Conservation (phyloP, 2,797 vertebrate genomes). For the Pygocentrus nattereri region DNA sequence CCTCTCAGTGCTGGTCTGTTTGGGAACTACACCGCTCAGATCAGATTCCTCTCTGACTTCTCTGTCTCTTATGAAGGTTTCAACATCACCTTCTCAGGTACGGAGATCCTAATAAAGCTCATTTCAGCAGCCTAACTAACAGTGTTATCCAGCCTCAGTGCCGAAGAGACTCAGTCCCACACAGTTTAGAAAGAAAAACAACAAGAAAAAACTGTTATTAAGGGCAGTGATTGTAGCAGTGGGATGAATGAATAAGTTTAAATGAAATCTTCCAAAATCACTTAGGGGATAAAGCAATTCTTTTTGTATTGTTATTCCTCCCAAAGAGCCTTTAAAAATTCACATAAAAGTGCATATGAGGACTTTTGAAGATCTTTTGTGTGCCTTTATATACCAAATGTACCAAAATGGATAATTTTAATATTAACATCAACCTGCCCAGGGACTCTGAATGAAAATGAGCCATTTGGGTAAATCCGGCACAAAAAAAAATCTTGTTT, state of each 20-base stretch:
- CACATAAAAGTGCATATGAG: no score
- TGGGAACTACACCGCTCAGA: slow-evolving; percentile 96
- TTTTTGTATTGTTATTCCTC: no score
- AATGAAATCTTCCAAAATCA: no score
- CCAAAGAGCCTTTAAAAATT: no score
- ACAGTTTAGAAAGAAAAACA: background rate
- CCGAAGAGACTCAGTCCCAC: background rate
- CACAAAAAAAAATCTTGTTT: no score
- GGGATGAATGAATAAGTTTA: background rate
- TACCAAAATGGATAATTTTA: no score
- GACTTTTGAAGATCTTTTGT: no score
- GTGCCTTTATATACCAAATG: no score
- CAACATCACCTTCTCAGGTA: slow-evolving; percentile 99
- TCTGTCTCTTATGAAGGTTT: slow-evolving; percentile 99
- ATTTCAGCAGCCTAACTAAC: background rate
- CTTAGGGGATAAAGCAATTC: no score
- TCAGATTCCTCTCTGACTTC: slow-evolving; percentile 97
- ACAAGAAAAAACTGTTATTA: background rate
- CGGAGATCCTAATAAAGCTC: background rate
- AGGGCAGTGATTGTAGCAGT: background rate
- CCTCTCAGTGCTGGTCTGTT: slow-evolving; percentile 93
- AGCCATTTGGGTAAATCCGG: no score
- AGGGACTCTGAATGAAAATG: no score
- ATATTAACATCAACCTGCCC: no score
- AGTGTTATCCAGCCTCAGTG: background rate